Evolutionary conservation across 2,113 vertebrate species (phyloP), one percentile per base, ranked within the genome.

Genomic region (Meleagris gallopavo): DNA sequence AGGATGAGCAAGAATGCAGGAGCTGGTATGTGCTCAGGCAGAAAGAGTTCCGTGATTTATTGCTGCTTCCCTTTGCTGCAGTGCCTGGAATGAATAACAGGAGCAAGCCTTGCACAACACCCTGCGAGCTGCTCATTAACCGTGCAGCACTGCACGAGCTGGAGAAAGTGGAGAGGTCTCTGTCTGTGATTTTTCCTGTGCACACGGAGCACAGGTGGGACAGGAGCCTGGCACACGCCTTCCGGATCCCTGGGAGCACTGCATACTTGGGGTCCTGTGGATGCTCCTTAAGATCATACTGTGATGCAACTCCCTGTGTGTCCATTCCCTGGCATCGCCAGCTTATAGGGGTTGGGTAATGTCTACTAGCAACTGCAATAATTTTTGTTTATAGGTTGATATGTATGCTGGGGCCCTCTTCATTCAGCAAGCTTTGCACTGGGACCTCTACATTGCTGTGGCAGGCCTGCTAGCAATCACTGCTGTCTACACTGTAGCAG

Each of bases 331-430:
- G 46, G 36, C 48, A 25, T 32, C 2, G 3, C 18, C 30, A 24
- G 1, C 48, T 10, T 5, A 6, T 72, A 46, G 22, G 55, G 27
- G 50, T 30, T 36, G 2, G 0, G 43, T 8, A 3, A 1, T 7
- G 11, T 0, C 30, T 16, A 10, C 12, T 2, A 3, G 22, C 18
- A 9, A 5, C 11, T 2, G 12, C 1, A 34, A 3, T 3, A 12
- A 36, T 13, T 29, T 7, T 25, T 50, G 72, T 60, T 38, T 27
- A 3, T 58, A 99, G 99, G 99, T 99, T 19, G 99, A 99, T 93
- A 99, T 99, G 98, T 99, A 99, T 0, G 99, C 99, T 0, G 99
- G 99, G 1, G 99, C 99, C 3, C 95, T 99, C 79, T 99, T 99
- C 90, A 99, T 99, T 65, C 98, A 99, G 97, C 98, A 99, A 57